Evolutionary conservation across 2,888 invertebrate species (phyloP), one percentile per base, ranked within the genome.

Genomic region (Operophtera brumata): DNA sequence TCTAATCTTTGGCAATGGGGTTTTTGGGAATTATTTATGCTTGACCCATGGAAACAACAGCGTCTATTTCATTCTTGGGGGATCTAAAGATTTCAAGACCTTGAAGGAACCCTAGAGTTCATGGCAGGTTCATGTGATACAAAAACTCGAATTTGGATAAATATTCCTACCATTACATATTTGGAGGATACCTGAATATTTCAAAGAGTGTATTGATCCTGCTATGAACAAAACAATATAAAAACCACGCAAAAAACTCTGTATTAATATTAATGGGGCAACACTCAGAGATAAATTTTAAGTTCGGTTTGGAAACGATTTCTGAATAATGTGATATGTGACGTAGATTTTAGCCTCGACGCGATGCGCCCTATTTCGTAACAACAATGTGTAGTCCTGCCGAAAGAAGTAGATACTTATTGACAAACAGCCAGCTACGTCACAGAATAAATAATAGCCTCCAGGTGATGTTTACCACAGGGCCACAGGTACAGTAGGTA

Each of bases 341-440:
- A 89, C 88, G 88, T 80, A 83, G 79, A 64, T 67, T 63, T 57
- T 76, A 84, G 81, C 88, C 88, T 88, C 84, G 86, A 66, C 65
- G 65, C 65, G 80, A 80, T 80, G 78, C 80, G 81, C 77, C 75
- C 76, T 78, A 80, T 85, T 84, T 86, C 77, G 77, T 81, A 82
- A 83, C 65, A 58, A 54, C 39, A 54, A 30, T 37, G 39, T 51
- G 37, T 43, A 47, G 35, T 25, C 35, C 39, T 44, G 32, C 32
- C 30, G 25, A 40, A 41, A 34, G 34, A 34, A n/a, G n/a, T 34
- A 34, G 6, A 3, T 11, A 34, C 30, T 30, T n/a, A n/a, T 9
- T 30, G 20, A 2, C 20, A 20, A 20, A 3, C 30, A 9, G 9
- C 9, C 9, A 30, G 0, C 9, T 8, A 30, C 30, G 30, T 30